Percentiles rank a stretch among this genome's conserved stretches.
These are phyloP conservation scores for Plotosus lineatus DNA, from an alignment of 2,113 vertebrate genomes.

Conservation along the genomic window DNA sequence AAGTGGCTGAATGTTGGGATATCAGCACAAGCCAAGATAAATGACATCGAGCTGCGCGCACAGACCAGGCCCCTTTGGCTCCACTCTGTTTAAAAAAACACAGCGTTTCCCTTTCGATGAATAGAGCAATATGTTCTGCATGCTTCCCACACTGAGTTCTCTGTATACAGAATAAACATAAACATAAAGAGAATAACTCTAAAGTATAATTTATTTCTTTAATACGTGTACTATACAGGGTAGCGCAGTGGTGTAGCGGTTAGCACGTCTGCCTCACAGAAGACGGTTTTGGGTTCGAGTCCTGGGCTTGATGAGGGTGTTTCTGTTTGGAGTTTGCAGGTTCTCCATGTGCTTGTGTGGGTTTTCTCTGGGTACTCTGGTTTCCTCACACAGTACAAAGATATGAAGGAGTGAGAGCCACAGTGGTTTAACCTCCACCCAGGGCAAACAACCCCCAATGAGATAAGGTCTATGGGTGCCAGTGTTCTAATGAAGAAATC, in stretches of 20 bases:
- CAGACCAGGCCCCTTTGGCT: constrained; percentile 31
- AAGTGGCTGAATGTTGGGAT: constrained; percentile 51
- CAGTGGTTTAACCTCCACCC: too few species aligned
- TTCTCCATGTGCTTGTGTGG: too few species aligned
- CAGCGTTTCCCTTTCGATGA: constrained; percentile 30
- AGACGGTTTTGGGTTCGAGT: too few species aligned
- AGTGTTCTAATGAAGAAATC: too few species aligned
- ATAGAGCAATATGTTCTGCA: constrained; percentile 20
- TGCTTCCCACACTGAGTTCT: constrained; percentile 18
- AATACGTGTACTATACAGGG: background rate
- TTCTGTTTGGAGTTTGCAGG: too few species aligned
- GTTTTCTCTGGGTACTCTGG: too few species aligned
- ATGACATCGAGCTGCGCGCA: constrained; percentile 48
- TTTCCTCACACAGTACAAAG: too few species aligned
- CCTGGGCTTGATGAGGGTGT: too few species aligned
- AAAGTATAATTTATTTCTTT: background rate
- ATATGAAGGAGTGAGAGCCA: too few species aligned
- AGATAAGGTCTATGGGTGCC: too few species aligned
- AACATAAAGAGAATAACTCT: background rate
- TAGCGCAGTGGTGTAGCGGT: background rate
- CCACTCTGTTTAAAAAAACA: constrained; percentile 22
- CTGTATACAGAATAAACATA: background rate
- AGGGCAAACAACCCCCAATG: too few species aligned
- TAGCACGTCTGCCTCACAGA: constrained; percentile 59
- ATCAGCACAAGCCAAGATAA: constrained; percentile 57